These are phyloP conservation scores for Peromyscus aztecus DNA, from an alignment of 2,797 vertebrate genomes.

Conservation along the genomic window DNA sequence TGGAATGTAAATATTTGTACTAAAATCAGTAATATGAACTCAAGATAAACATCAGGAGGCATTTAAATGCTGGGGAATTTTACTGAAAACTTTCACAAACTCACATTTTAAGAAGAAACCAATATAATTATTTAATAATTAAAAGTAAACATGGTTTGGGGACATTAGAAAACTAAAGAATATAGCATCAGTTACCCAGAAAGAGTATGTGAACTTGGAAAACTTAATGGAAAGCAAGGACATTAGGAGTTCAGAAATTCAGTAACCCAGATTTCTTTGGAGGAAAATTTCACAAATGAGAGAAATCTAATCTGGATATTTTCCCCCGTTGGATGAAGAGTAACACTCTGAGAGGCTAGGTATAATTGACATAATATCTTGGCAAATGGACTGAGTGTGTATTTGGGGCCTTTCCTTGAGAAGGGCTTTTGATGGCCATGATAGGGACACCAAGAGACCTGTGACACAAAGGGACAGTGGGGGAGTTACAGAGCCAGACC, in stretches of 20 bases:
- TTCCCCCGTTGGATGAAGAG: constrained; percentile 13
- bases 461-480: neutral
- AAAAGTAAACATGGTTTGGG: constrained; percentile 55
- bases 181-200: neutral
- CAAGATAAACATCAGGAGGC: neutral
- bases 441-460: neutral
- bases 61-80: neutral
- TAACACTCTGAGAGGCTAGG: neutral
- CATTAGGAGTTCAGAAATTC: constrained; percentile 47
- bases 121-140: constrained; percentile 26
- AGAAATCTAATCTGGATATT: constrained; percentile 5
- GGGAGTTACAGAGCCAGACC: neutral
- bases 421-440: neutral
- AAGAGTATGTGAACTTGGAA: neutral
- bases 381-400: neutral
- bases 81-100: constrained; percentile 14
- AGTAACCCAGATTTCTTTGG: neutral
- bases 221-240: constrained; percentile 8
- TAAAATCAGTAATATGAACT: constrained; percentile 15
- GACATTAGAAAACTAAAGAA: constrained; percentile 30
- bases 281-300: constrained; percentile 19
- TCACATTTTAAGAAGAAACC: constrained; percentile 18
- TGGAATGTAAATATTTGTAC: constrained; percentile 34
- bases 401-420: neutral
- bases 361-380: neutral